Percentiles rank a stretch among this genome's conserved stretches.
Conservation (phyloP, 2,888 invertebrate species). For the Sussaba pulchella region DNA sequence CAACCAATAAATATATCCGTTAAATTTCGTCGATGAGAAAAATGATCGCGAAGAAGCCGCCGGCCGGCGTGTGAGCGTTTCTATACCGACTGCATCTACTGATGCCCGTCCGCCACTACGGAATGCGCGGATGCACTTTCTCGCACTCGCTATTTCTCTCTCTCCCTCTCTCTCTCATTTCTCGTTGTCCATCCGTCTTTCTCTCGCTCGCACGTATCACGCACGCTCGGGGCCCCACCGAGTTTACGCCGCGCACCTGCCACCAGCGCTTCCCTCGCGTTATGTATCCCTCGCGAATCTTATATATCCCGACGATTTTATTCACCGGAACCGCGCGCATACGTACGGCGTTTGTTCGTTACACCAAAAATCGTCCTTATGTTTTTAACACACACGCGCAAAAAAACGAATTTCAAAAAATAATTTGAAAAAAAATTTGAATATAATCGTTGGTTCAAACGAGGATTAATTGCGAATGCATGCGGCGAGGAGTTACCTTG, state of each 20-base stretch:
- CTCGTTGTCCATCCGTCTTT: not conserved
- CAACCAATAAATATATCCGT: too few species aligned
- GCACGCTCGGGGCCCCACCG: slow-evolving; percentile 59
- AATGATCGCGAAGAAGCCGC: slow-evolving; percentile 49
- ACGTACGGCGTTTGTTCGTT: too few species aligned
- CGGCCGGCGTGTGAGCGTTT: slow-evolving; percentile 66
- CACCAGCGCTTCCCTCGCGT: too few species aligned
- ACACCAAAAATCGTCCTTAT: too few species aligned
- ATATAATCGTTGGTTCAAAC: too few species aligned
- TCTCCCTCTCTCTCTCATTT: slow-evolving; percentile 6
- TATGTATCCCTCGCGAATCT: too few species aligned
- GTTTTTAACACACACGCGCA: too few species aligned
- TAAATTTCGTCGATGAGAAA: slow-evolving; percentile 27
- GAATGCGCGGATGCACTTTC: slow-evolving; percentile 65
- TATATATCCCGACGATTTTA: too few species aligned
- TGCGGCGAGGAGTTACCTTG: slow-evolving; percentile 52
- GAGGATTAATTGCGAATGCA: too few species aligned
- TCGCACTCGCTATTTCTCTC: slow-evolving; percentile 47
- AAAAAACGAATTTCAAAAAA: too few species aligned
- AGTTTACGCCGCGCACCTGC: slow-evolving; percentile 20
- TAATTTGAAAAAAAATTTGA: too few species aligned
- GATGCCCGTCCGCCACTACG: slow-evolving; percentile 29
- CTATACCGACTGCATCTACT: slow-evolving; percentile 65
- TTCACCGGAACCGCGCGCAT: too few species aligned
- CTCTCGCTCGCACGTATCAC: slow-evolving; percentile 32